Evolutionary conservation across 2,113 vertebrate species (phyloP).

Genomic region (Xiphorhynchus elegans): DNA sequence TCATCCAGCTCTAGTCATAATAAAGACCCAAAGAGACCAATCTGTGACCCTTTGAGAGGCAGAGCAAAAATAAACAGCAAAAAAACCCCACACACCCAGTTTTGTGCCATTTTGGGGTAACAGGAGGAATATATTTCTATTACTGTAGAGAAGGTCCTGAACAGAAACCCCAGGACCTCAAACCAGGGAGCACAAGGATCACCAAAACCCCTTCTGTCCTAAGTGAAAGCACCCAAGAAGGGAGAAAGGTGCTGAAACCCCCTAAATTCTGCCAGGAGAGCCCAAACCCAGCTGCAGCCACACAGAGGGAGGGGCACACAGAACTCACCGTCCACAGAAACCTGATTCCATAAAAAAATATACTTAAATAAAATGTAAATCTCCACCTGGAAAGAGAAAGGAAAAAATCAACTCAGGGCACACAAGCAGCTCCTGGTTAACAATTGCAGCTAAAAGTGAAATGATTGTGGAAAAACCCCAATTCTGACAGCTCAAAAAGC

Average conservation of each 20-base stretch:
- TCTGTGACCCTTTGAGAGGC: background rate
- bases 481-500: background rate
- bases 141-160: background rate
- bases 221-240: background rate
- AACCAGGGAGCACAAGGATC: background rate
- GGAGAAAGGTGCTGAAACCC: too few relatives aligned
- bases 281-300: background rate
- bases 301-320: background rate
- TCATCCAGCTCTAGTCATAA: background rate
- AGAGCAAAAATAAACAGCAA: background rate
- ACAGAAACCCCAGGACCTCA: background rate
- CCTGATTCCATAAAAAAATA: slow-evolving; percentile 91
- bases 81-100: background rate
- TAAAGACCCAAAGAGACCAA: background rate
- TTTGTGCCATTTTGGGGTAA: background rate
- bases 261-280: background rate
- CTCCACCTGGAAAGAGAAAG: slow-evolving; percentile 87
- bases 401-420: background rate
- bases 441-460: background rate
- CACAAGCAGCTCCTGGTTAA: background rate
- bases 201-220: background rate
- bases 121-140: background rate
- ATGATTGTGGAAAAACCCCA: background rate
- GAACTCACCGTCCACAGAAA: slow-evolving; percentile 95
- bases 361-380: slow-evolving; percentile 93